A percentile compares a stretch with the other conserved stretches of the same genome.
phyloP scores from a whole-genome alignment of 2,113 vertebrate species.

The Rhea pennata region DNA sequence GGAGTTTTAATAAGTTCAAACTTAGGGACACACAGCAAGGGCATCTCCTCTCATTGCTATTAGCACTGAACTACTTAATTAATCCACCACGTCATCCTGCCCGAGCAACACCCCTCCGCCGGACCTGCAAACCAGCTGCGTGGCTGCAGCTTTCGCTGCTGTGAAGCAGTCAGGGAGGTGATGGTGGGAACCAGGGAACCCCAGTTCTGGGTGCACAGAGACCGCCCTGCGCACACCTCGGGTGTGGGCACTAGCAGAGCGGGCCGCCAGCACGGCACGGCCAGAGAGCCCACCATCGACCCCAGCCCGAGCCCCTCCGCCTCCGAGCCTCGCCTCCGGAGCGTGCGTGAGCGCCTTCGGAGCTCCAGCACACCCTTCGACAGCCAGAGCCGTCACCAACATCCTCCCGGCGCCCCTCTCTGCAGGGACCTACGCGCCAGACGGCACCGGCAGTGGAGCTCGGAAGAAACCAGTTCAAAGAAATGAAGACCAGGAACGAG shows the following conservation, averaged over 20 bases:
- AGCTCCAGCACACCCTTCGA: neutral
- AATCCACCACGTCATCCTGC: neutral
- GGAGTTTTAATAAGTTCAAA: constrained; percentile 60
- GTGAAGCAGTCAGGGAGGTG: rapidly evolving
- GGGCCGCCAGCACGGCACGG: neutral
- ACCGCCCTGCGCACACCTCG: neutral
- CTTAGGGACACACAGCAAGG: neutral
- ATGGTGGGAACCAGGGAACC: no score
- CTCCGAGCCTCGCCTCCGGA: no score
- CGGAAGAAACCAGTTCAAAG: no score
- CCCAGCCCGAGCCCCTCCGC: rapidly evolving
- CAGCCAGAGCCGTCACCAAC: rapidly evolving
- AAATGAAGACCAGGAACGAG: neutral
- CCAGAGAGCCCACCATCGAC: neutral
- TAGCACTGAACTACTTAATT: constrained; percentile 55
- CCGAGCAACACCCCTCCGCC: neutral
- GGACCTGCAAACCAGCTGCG: neutral
- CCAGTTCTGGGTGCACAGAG: neutral
- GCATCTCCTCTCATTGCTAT: neutral
- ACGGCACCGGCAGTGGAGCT: neutral
- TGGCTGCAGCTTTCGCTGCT: rapidly evolving
- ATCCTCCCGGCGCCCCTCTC: neutral
- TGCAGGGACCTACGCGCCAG: rapidly evolving
- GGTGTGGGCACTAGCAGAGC: neutral
- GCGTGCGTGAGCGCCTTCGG: no score